Base-by-base conservation (phyloP, 2,797 vertebrate genomes). In the Chaetodon trifasciatus region DNA sequence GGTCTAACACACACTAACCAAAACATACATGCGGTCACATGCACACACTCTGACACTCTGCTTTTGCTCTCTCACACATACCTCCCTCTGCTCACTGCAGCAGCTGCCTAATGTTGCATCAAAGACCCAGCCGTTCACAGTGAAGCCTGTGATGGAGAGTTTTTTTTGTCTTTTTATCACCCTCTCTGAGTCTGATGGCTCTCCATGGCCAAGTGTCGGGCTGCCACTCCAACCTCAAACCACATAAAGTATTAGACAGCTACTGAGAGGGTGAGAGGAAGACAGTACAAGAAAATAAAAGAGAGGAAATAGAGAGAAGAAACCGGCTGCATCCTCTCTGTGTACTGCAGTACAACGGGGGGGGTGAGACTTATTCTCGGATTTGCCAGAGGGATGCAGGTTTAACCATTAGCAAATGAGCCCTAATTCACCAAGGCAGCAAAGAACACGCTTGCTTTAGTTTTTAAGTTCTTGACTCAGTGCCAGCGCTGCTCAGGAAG, bases 381-480 rank as follows among this genome's bases (percentile, higher is more conserved):
- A 57, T 35, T 64, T 37, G 83, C 77, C 53, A 49, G 55, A 56
- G 72, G 65, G 39, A 39, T 4, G 69, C 13, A 7, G 58, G 58
- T 49, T 39, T 57, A 84, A 79, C 84, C 89, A 93, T 93, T 93
- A 93, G 86, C 76, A 92, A 94, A 93, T 92, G 87, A 93, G 90
- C 77, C 81, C 81, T 92, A 76, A 94, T 86, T 92, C 88, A 89
- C 65, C 60, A 56, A 69, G 87, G 82, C 83, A 83, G 81, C 81
- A 77, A 60, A 83, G 68, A 75, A 76, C 69, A 72, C 47, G 47
- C 67, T 78, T 64, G 66, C 77, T 77, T 69, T 39, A 8, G 67
- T 76, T 67, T 52, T 55, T 67, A 28, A 50, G 52, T 16, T 78
- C 39, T 75, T 69, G 77, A 77, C 70, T 83, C 37, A 0, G 55